Evolutionary conservation across 2,888 invertebrate genomes (phyloP).

Genomic region (Limnephilus auricula): DNA sequence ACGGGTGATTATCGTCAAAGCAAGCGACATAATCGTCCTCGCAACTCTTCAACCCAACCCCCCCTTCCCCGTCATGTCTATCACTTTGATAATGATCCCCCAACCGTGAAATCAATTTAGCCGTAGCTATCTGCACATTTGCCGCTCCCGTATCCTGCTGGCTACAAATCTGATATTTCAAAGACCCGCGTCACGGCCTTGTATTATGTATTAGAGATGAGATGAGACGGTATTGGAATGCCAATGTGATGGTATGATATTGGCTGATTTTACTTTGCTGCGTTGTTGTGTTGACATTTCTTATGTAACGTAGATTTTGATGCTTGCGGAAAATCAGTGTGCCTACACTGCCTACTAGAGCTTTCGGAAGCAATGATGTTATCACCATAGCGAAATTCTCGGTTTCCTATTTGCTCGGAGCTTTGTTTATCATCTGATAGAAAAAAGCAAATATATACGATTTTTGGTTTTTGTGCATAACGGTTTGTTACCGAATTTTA

Average conservation of each 20-base stretch:
- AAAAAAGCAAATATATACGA: neutral
- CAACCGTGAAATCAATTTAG: conserved; percentile 66
- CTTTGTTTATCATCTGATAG: neutral
- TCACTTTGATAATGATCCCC: conserved; percentile 63
- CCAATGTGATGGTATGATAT: conserved; percentile 11
- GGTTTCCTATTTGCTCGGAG: neutral
- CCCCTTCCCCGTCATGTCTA: conserved; percentile 42
- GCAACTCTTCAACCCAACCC: conserved; percentile 41
- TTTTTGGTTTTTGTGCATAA: neutral
- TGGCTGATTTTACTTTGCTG: neutral
- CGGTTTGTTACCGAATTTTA: neutral
- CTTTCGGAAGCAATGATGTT: conserved; percentile 2
- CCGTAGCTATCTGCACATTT: conserved; percentile 62
- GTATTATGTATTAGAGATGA: neutral
- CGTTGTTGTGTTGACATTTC: neutral
- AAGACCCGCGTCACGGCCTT: conserved; percentile 51
- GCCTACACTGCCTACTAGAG: neutral
- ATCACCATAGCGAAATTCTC: neutral
- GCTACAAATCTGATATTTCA: conserved; percentile 65
- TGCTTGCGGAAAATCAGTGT: neutral
- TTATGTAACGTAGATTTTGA: neutral
- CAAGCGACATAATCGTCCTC: conserved; percentile 60
- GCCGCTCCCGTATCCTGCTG: conserved; percentile 52
- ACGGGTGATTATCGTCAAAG: conserved; percentile 64
- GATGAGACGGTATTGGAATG: neutral